Evolutionary conservation across 1,140 invertebrate genomes (phyloP), one percentile per base, ranked within the genome.

Genomic region (Ephestia elutella): DNA sequence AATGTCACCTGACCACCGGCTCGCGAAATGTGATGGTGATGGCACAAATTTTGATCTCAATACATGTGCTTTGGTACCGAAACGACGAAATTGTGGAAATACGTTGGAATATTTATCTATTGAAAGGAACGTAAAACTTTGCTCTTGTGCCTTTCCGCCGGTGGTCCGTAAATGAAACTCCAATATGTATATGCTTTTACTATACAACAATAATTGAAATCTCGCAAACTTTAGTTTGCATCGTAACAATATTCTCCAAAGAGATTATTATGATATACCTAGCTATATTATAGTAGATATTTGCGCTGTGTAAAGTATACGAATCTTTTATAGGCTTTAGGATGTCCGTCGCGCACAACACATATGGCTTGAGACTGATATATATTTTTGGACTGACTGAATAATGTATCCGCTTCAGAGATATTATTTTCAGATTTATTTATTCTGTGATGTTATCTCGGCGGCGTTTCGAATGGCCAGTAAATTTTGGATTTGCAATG

Each of bases 241-340:
- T 68, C 68, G 62, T 73, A 68, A 68, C 60, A 70, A 70, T 71
- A 73, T 74, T 79, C 80, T 80, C 84, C 81, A 86, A 87, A 86
- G 80, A 84, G 80, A 73, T 66, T 66, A 75, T 68, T 56, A 71
- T 62, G 60, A 66, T 67, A 57, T 75, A 66, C 58, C 67, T 54
- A 59, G 63, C 60, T 68, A 66, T 70, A 72, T 66, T 70, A 70
- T 54, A 53, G 63, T 75, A 73, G 70, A 72, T 68, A 69, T 71
- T 75, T 77, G 71, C 60, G 81, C 75, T 80, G 74, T 81, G 74
- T 80, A 77, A 87, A 78, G 80, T 87, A 87, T 87, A 87, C 81
- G 78, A 82, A 71, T 80, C 65, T 72, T 66, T 64, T 68, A 66
- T 69, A 71, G 49, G 49, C 54, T 58, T 64, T 71, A 68, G 62